Evolutionary conservation across 2,113 vertebrate species (phyloP).

Genomic region (Rhodinocichla rosea): DNA sequence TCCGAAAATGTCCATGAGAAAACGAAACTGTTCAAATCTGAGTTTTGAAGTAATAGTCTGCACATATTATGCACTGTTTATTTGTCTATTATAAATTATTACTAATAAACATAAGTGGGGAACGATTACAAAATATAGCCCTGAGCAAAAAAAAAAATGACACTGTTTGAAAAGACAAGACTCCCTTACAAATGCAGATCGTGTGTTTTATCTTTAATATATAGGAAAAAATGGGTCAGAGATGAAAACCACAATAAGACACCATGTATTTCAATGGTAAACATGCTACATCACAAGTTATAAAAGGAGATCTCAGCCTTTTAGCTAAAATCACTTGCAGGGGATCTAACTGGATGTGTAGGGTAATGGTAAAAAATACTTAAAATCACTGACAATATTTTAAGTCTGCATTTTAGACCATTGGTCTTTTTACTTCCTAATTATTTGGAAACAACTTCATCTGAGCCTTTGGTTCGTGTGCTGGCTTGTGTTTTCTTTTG

Average conservation of each 20-base stretch:
- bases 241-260: constrained; percentile 11
- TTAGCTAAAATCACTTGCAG: not conserved
- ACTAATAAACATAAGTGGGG: constrained; percentile 29
- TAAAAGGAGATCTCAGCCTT: not conserved
- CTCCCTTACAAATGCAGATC: constrained; percentile 12
- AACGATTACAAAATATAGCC: constrained; percentile 52
- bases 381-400: constrained; percentile 2
- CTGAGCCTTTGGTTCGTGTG: not conserved
- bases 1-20: constrained; percentile 22
- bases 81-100: constrained; percentile 58
- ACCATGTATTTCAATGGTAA: not conserved
- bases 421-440: not conserved
- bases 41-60: not conserved
- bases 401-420: not conserved
- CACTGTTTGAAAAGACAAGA: not conserved
- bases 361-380: not conserved
- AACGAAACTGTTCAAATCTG: constrained; percentile 30
- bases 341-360: not conserved
- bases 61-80: not conserved
- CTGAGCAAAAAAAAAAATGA: not conserved
- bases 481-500: not conserved
- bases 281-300: not conserved
- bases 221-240: constrained; percentile 40
- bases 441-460: not conserved
- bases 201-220: constrained; percentile 21